Percentiles rank a stretch among this genome's conserved stretches.
Evolutionary conservation across 2,888 invertebrate genomes (phyloP).

Genomic region (Drosophila pullipes): DNA sequence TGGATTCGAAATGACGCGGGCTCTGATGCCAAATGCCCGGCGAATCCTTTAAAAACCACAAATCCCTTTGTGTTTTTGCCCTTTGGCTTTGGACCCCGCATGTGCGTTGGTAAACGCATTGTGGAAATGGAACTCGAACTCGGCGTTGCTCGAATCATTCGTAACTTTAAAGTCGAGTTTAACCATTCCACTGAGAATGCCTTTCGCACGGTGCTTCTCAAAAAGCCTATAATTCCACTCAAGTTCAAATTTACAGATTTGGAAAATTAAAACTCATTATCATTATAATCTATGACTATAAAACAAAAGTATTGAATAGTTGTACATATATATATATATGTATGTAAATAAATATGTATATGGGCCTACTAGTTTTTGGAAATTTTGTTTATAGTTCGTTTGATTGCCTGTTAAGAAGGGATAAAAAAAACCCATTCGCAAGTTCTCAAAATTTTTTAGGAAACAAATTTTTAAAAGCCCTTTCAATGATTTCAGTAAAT

Average conservation of each 20-base stretch:
- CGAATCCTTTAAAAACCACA: slow-evolving; percentile 87
- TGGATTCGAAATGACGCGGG: slow-evolving; percentile 86
- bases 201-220: slow-evolving; percentile 77
- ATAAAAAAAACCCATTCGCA: too few species aligned
- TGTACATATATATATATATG: background rate
- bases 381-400: background rate
- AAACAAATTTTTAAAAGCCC: background rate
- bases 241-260: slow-evolving; percentile 84
- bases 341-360: background rate
- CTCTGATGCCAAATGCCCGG: slow-evolving; percentile 88
- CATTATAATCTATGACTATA: background rate
- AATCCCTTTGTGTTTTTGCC: slow-evolving; percentile 86
- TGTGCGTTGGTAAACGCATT: slow-evolving; percentile 90
- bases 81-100: slow-evolving; percentile 90
- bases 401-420: background rate
- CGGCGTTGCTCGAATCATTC: slow-evolving; percentile 85
- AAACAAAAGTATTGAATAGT: background rate
- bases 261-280: slow-evolving; percentile 33
- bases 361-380: too few species aligned
- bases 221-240: slow-evolving; percentile 83
- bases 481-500: background rate
- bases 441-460: background rate
- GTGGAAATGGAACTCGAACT: slow-evolving; percentile 90
- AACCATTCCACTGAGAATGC: slow-evolving; percentile 79
- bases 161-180: slow-evolving; percentile 81